phyloP scores from a whole-genome alignment of 2,113 vertebrate species.

The Phalacrocorax brasilianus region DNA sequence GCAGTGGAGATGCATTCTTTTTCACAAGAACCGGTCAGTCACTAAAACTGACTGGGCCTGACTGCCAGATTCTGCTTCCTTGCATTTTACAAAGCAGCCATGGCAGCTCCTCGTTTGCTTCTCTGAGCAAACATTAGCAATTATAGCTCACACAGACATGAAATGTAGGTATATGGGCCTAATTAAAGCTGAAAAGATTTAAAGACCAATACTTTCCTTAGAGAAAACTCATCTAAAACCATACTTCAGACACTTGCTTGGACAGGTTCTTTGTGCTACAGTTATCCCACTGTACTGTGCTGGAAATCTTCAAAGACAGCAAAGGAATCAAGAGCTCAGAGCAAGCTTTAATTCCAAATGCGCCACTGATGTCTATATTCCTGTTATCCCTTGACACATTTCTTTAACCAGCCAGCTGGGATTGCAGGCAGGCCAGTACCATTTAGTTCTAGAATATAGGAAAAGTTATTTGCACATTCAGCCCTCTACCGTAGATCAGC shows the following conservation, averaged over 20 bases:
- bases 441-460: background rate
- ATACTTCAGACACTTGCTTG: background rate
- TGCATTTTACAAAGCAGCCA: background rate
- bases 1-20: background rate
- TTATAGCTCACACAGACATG: background rate
- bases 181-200: constrained; percentile 43
- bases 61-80: background rate
- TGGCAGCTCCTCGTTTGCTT: background rate
- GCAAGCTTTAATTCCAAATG: background rate
- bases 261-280: background rate
- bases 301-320: constrained; percentile 7
- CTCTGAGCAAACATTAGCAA: background rate
- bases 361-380: constrained; percentile 11
- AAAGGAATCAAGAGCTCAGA: constrained; percentile 10
- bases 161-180: background rate
- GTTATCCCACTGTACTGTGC: background rate
- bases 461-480: background rate
- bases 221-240: constrained; percentile 30
- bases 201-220: constrained; percentile 36
- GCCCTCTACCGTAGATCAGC: background rate
- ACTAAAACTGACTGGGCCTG: background rate
- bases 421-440: background rate
- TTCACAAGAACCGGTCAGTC: background rate
- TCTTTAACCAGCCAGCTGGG: background rate
- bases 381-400: background rate